Percentiles rank a stretch among this genome's conserved stretches.
These are phyloP conservation scores for Electrophaes corylata DNA, from an alignment of 2,888 invertebrate species.

Conservation along the genomic window DNA sequence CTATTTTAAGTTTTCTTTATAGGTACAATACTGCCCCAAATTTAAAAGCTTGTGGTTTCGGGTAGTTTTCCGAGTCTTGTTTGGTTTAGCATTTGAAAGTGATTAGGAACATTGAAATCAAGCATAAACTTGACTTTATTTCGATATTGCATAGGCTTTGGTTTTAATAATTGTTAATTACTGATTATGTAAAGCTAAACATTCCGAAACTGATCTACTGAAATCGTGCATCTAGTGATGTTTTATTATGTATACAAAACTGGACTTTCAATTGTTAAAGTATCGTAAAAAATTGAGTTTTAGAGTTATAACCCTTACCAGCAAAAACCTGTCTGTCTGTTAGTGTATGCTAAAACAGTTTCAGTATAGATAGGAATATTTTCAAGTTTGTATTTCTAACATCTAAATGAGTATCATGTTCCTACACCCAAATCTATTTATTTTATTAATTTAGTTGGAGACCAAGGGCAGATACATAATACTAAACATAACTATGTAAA, in stretches of 20 bases:
- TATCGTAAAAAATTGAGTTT: too few species aligned
- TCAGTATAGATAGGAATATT: background rate
- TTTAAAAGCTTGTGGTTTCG: background rate
- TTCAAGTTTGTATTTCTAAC: background rate
- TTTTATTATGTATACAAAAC: background rate
- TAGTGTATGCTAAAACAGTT: too few species aligned
- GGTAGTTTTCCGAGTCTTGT: background rate
- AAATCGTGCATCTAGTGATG: background rate
- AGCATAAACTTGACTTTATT: background rate
- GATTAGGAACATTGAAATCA: too few species aligned
- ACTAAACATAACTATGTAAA: too few species aligned
- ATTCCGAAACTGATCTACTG: background rate
- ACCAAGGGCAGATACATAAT: too few species aligned
- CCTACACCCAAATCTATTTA: background rate
- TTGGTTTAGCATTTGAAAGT: too few species aligned
- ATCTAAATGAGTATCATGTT: background rate
- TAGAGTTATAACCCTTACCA: too few species aligned
- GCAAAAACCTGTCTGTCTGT: too few species aligned
- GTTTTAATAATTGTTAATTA: background rate
- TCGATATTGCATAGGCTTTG: too few species aligned
- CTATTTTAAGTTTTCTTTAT: constrained; percentile 29
- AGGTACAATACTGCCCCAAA: constrained; percentile 28
- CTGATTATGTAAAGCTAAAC: background rate
- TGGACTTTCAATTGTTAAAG: too few species aligned
- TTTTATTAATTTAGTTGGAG: too few species aligned